These are phyloP conservation scores for Orycteropus afer DNA, from an alignment of 2,113 vertebrate genomes.

Conservation along the genomic window DNA sequence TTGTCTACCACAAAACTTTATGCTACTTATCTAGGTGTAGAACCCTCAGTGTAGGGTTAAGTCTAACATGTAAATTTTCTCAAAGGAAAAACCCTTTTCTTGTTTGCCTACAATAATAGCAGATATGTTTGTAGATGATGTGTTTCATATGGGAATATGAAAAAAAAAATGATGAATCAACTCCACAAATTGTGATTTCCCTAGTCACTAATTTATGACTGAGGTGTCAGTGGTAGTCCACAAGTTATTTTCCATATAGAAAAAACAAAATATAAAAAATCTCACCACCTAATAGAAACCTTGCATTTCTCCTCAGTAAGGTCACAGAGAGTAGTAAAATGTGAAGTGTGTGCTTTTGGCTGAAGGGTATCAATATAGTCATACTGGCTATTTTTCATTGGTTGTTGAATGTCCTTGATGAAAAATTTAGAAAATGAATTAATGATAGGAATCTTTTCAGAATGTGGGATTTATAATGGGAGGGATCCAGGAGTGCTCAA, in stretches of 20 bases:
- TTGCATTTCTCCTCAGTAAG: neutral
- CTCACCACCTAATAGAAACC: neutral
- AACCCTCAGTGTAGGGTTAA: neutral
- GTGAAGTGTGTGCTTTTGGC: slow-evolving; percentile 18
- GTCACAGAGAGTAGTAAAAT: slow-evolving; percentile 27
- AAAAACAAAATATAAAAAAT: neutral
- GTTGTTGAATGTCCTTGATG: slow-evolving; percentile 24
- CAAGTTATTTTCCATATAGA: slow-evolving; percentile 32
- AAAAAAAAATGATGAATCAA: neutral
- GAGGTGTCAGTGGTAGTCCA: neutral
- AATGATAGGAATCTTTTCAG: slow-evolving; percentile 23
- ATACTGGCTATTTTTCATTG: slow-evolving; percentile 44
- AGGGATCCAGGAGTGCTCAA: neutral
- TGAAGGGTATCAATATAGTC: neutral
- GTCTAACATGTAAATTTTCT: neutral
- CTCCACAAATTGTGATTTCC: neutral
- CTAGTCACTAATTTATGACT: neutral
- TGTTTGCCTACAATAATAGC: slow-evolving; percentile 19
- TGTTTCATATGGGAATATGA: slow-evolving; percentile 21
- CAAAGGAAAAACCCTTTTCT: neutral
- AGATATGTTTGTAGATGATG: neutral
- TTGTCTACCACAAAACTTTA: neutral
- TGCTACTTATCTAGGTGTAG: neutral
- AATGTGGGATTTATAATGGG: slow-evolving; percentile 30
- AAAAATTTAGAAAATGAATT: slow-evolving; percentile 52